These are phyloP conservation scores for Cossypha caffra DNA, from an alignment of 2,797 vertebrate genomes.

Conservation along the genomic window DNA sequence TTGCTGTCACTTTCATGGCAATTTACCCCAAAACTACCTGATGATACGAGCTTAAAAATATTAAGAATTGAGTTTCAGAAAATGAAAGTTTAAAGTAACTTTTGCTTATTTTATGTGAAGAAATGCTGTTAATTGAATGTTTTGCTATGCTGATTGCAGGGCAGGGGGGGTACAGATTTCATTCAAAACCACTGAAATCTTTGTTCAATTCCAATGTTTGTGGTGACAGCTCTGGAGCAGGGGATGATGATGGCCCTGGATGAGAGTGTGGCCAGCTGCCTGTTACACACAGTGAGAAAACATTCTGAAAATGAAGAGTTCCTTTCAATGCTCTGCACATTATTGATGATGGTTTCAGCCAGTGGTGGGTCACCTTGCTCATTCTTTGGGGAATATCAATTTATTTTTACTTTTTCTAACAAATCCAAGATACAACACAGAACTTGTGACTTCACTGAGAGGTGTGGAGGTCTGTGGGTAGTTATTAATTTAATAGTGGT, in stretches of 20 bases:
- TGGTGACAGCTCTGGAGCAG: constrained; percentile 45
- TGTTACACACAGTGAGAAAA: constrained; percentile 24
- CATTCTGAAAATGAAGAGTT: constrained; percentile 23
- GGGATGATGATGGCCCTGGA: not conserved
- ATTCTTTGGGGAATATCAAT: not conserved
- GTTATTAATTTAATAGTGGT: not conserved
- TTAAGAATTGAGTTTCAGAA: not conserved
- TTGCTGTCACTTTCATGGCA: not conserved
- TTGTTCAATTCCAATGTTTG: not conserved
- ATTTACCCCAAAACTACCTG: not conserved
- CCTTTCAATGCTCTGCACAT: not conserved
- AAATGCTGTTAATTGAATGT: not conserved
- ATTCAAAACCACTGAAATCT: not conserved
- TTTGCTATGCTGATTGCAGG: not conserved
- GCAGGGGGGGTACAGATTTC: not conserved
- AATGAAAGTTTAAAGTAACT: not conserved
- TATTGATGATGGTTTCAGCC: constrained; percentile 69
- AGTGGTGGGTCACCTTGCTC: constrained; percentile 60
- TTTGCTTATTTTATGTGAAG: not conserved
- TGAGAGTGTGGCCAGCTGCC: not conserved
- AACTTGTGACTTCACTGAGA: not conserved
- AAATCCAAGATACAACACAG: not conserved
- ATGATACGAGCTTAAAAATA: not conserved
- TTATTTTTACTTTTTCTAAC: not conserved
- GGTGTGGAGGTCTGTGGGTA: not conserved